phyloP scores from a whole-genome alignment of 2,113 vertebrate genomes.

The Platysternon megacephalum region DNA sequence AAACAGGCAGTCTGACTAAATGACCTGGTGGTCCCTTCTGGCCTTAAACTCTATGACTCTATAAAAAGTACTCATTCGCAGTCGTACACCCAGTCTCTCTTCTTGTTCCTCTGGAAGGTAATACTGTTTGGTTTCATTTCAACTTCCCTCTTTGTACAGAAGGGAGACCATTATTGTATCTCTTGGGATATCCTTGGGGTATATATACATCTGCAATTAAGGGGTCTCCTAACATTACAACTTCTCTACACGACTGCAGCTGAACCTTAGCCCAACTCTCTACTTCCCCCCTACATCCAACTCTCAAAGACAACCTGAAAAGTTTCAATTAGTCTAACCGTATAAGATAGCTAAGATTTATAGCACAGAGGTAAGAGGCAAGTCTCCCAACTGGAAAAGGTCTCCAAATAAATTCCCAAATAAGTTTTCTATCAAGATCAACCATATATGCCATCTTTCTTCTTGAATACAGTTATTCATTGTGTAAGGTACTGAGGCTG shows the following conservation, averaged over 20 bases:
- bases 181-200: not conserved
- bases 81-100: not conserved
- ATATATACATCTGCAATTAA: slow-evolving; percentile 12
- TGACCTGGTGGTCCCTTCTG: too few relatives aligned
- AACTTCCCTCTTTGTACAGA: not conserved
- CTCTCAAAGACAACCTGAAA: not conserved
- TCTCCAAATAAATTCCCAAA: not conserved
- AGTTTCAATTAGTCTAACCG: not conserved
- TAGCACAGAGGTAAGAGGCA: not conserved
- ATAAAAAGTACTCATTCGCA: not conserved
- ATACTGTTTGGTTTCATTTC: not conserved
- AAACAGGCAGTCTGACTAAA: too few relatives aligned
- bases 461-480: not conserved
- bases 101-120: not conserved
- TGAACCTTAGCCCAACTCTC: not conserved
- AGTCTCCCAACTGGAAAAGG: not conserved
- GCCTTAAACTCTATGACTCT: too few relatives aligned
- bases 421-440: not conserved
- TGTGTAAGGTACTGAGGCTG: not conserved
- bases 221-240: not conserved
- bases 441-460: not conserved
- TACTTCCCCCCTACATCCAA: not conserved
- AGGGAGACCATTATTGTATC: not conserved
- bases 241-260: not conserved
- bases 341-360: not conserved